These are phyloP conservation scores for Sphaerophoria taeniata DNA, from an alignment of 2,888 invertebrate species.

Conservation along the genomic window DNA sequence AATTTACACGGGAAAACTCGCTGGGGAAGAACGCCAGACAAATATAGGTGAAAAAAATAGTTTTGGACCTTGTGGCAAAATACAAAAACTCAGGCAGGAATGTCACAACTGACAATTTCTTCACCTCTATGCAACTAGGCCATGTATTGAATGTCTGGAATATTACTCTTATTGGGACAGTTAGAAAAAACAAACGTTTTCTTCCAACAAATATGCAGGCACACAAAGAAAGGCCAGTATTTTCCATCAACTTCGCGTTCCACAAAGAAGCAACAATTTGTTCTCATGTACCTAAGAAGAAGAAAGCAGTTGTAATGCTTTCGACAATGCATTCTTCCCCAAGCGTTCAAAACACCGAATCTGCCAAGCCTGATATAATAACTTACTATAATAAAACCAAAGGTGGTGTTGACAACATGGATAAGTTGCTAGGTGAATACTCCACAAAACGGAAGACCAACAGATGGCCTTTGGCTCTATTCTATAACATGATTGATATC, in stretches of 20 bases:
- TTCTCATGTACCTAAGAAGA: too few relatives aligned
- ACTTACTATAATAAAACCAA: not conserved
- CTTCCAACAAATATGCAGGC: not conserved
- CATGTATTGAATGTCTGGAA: not conserved
- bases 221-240: constrained; percentile 2
- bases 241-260: constrained; percentile 1
- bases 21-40: constrained; percentile 10
- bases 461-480: constrained; percentile 8
- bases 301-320: too few relatives aligned
- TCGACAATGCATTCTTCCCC: too few relatives aligned
- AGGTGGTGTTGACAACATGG: not conserved
- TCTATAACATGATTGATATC: too few relatives aligned
- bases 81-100: not conserved
- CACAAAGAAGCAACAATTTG: too few relatives aligned
- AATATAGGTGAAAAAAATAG: too few relatives aligned
- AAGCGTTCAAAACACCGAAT: too few relatives aligned
- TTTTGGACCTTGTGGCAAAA: constrained; percentile 2
- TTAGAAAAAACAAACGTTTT: constrained; percentile 7
- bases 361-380: not conserved
- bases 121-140: not conserved
- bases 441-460: not conserved
- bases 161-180: not conserved
- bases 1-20: constrained; percentile 3
- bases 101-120: not conserved
- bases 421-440: not conserved